Conservation (phyloP, 1,140 invertebrate genomes). For the Alviniconcha marisindica region DNA sequence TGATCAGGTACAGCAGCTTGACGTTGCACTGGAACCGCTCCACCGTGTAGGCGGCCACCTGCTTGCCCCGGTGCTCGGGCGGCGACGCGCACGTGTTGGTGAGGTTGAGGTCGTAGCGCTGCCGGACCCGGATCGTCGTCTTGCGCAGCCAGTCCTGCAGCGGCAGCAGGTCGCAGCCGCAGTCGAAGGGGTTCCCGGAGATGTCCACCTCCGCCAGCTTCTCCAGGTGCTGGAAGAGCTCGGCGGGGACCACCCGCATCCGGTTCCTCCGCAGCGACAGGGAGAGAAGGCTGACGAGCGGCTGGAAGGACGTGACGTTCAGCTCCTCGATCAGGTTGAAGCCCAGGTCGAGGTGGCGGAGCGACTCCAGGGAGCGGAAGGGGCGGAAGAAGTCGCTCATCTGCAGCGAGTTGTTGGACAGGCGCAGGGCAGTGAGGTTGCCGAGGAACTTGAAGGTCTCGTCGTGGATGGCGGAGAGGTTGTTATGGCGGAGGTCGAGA, state of each 20-base stretch:
- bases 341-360: conserved; percentile 59
- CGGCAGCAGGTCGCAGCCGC: conserved; percentile 59
- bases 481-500: conserved; percentile 61
- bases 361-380: conserved; percentile 48
- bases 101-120: conserved; percentile 40
- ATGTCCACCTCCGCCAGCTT: conserved; percentile 60
- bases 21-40: conserved; percentile 52
- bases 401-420: conserved; percentile 57
- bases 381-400: conserved; percentile 35
- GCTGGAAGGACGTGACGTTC: conserved; percentile 43
- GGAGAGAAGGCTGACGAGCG: conserved; percentile 40
- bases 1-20: conserved; percentile 48
- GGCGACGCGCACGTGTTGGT: conserved; percentile 53
- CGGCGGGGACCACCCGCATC: conserved; percentile 47
- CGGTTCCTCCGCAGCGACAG: conserved; percentile 53
- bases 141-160: conserved; percentile 60
- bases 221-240: conserved; percentile 48
- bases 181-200: conserved; percentile 63
- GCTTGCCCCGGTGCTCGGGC: conserved; percentile 34
- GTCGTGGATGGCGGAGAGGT: conserved; percentile 48
- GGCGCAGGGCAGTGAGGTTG: conserved; percentile 52
- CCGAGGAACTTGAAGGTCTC: conserved; percentile 55
- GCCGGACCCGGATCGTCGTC: conserved; percentile 46
- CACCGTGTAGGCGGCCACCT: conserved; percentile 43
- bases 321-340: conserved; percentile 56